These are phyloP conservation scores for Erynnis tages DNA, from an alignment of 2,888 invertebrate genomes.

Conservation along the genomic window DNA sequence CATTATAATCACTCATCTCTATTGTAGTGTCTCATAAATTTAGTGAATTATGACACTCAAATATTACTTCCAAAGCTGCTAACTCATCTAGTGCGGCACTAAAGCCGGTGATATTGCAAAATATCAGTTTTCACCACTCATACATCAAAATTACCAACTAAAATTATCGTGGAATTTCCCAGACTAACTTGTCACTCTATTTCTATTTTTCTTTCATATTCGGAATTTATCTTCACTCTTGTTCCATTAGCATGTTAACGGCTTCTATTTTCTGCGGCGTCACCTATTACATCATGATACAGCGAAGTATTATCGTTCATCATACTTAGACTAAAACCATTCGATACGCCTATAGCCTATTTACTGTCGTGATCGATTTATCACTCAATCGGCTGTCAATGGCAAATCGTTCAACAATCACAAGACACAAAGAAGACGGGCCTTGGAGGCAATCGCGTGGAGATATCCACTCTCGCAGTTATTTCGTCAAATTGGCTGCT, in stretches of 20 bases:
- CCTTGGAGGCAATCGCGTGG: conserved; percentile 19
- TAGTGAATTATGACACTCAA: too few relatives aligned
- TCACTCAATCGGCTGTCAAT: conserved; percentile 16
- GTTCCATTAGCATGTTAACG: not conserved
- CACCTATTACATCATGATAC: conserved; percentile 8
- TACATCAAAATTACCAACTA: not conserved
- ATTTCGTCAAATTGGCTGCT: conserved; percentile 27
- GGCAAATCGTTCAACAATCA: conserved; percentile 22
- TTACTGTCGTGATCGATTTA: conserved; percentile 19
- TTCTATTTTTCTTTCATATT: not conserved
- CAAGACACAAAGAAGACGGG: conserved; percentile 18
- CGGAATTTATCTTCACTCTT: not conserved
- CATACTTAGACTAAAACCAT: conserved; percentile 13
- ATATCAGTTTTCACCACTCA: not conserved
- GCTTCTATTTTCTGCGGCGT: conserved; percentile 2
- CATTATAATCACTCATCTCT: too few relatives aligned
- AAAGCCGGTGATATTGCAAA: not conserved
- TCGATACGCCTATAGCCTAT: conserved; percentile 13
- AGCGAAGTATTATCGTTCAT: conserved; percentile 4
- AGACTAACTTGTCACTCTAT: not conserved
- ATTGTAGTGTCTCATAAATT: too few relatives aligned
- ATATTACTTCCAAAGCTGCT: too few relatives aligned
- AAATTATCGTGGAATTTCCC: not conserved
- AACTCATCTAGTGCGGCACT: too few relatives aligned
- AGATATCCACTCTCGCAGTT: conserved; percentile 19